Conservation (phyloP, 1,140 invertebrate species). For the Drosophila nigromelanica region DNA sequence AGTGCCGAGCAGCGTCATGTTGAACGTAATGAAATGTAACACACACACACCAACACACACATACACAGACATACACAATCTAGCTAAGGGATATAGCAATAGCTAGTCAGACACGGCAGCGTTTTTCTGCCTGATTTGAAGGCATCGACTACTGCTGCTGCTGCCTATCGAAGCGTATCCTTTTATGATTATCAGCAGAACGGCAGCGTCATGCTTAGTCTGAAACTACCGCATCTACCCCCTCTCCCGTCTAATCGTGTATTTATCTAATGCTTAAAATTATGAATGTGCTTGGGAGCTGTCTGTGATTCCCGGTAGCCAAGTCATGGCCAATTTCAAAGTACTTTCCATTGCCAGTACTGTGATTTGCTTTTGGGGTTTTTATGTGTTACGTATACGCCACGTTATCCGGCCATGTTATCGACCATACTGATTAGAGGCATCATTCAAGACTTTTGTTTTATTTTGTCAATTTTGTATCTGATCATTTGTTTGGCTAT, state of each 20-base stretch:
- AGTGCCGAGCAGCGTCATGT: constrained; percentile 65
- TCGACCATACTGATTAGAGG: constrained; percentile 22
- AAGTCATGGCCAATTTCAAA: constrained; percentile 38
- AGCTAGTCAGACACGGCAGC: constrained; percentile 76
- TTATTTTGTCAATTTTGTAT: constrained; percentile 18
- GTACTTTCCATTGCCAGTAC: constrained; percentile 8
- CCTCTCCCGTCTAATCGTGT: constrained; percentile 10
- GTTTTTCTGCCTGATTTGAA: constrained; percentile 82
- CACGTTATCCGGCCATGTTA: constrained; percentile 14
- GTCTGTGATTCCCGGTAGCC: constrained; percentile 32
- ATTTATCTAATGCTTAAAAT: constrained; percentile 59
- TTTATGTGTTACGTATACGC: constrained; percentile 37
- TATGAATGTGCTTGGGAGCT: constrained; percentile 53
- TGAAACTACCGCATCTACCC: not conserved
- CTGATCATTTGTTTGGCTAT: constrained; percentile 12
- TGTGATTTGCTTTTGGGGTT: not conserved
- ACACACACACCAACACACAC: constrained; percentile 33
- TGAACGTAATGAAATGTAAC: constrained; percentile 74
- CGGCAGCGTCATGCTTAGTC: constrained; percentile 53
- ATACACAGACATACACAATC: constrained; percentile 25
- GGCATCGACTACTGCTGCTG: constrained; percentile 26
- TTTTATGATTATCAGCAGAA: constrained; percentile 68
- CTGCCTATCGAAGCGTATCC: constrained; percentile 70
- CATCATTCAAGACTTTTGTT: constrained; percentile 32
- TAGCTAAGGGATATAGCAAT: constrained; percentile 11